Percentiles rank a stretch among this genome's conserved stretches.
phyloP scores from a whole-genome alignment of 1,140 invertebrate species.

The Plectrocnemia conspersa region DNA sequence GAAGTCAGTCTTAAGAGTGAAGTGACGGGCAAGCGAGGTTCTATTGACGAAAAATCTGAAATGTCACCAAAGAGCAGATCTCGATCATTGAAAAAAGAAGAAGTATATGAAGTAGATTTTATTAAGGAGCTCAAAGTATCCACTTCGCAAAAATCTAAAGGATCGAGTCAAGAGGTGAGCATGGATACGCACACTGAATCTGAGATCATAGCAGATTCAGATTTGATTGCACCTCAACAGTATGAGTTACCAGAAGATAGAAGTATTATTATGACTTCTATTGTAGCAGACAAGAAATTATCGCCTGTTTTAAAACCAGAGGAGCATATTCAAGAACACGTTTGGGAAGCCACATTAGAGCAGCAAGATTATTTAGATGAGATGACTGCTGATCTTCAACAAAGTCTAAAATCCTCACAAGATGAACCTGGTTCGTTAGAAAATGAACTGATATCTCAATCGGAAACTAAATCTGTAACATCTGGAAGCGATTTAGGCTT shows the following conservation, averaged over 20 bases:
- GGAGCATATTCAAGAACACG: slow-evolving; percentile 55
- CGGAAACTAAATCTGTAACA: slow-evolving; percentile 26
- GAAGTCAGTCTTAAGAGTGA: slow-evolving; percentile 51
- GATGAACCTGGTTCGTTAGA: slow-evolving; percentile 38
- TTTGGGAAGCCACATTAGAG: slow-evolving; percentile 62
- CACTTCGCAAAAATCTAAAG: slow-evolving; percentile 48
- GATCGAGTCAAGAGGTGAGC: slow-evolving; percentile 51
- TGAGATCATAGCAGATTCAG: slow-evolving; percentile 50
- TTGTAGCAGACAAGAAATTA: slow-evolving; percentile 46
- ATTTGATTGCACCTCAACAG: slow-evolving; percentile 22
- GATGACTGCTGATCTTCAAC: slow-evolving; percentile 39
- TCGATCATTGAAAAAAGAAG: slow-evolving; percentile 44
- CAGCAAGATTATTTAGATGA: slow-evolving; percentile 46
- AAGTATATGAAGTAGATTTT: slow-evolving; percentile 51
- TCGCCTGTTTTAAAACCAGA: slow-evolving; percentile 54
- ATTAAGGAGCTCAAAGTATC: slow-evolving; percentile 52
- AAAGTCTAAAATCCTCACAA: slow-evolving; percentile 35
- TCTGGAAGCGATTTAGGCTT: slow-evolving; percentile 28
- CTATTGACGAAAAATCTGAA: slow-evolving; percentile 45
- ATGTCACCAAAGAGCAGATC: slow-evolving; percentile 39
- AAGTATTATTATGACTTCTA: slow-evolving; percentile 37
- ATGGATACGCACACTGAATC: slow-evolving; percentile 56
- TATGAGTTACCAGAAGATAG: slow-evolving; percentile 25
- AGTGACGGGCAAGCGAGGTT: slow-evolving; percentile 43
- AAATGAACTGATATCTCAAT: slow-evolving; percentile 37